Percentiles rank a stretch among this genome's conserved stretches.
Evolutionary conservation across 2,113 vertebrate species (phyloP).

Genomic region (human (Homo sapiens)): GRCh38 chrX:9064001-9064500

Average conservation of each 20-base stretch:
- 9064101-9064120: not conserved
- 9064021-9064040: not conserved
- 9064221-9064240: not conserved
- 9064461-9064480: not conserved
- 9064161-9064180: not conserved
- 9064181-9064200: not conserved
- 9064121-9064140: not conserved
- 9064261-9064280: not conserved
- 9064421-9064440: not conserved
- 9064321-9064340: not conserved
- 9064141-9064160: not conserved
- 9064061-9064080: not conserved
- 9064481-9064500: not conserved
- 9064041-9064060: not conserved
- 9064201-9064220: not conserved
- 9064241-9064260: not conserved
- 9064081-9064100: not conserved
- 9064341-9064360: not conserved
- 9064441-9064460: not conserved
- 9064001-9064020: not conserved
- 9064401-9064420: not conserved
- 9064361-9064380: not conserved
- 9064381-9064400: too few species aligned
- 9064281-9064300: not conserved
- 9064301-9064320: not conserved